Evolutionary conservation across 2,797 vertebrate genomes (phyloP), one percentile per base, ranked within the genome.

Genomic region (Mormyrus proboscirostris): DNA sequence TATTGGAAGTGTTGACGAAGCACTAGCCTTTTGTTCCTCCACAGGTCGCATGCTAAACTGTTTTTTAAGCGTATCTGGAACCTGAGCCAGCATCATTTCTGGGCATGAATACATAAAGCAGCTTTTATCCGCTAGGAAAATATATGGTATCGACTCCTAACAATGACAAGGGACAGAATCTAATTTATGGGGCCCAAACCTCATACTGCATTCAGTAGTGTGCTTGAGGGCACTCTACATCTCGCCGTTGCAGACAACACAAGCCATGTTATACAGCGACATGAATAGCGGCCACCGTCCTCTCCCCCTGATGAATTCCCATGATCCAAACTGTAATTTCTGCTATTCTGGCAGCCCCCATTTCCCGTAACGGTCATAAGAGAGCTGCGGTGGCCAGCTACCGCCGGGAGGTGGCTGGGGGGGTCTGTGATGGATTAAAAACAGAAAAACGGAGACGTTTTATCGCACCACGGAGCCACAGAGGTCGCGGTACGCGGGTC

Each of bases 341-440:
- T 88, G 87, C 82, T 88, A 57, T 86, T 76, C 82, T 91, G 90
- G 91, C 90, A 91, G 89, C 89, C 92, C 91, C 38, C 57, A 89
- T 91, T 93, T 91, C 76, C 29, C 86, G 83, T 59, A 38, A 51
- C 76, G 73, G 87, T 89, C 91, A 91, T 91, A 90, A 94, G 92
- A 86, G 88, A 91, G 57, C 86, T 88, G 33, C 90, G 8, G 65
- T 86, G 25, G 8, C 79, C 33, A 59, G 33, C 49, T 89, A 51
- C n/a, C 59, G 79, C 38, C 2, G 44, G 82, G 82, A 9, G 82
- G 82, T 19, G 44, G 82, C 5, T 9, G 47, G 49, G 82, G 25
- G 14, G 29, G n/a, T 47, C 86, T 90, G 92, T 96, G 94, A 96
- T 95, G 92, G 94, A 95, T 95, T 95, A 93, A 94, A 94, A 92